Base-by-base conservation (phyloP, 2,113 vertebrate genomes). In the Herpailurus yagouaroundi region DNA sequence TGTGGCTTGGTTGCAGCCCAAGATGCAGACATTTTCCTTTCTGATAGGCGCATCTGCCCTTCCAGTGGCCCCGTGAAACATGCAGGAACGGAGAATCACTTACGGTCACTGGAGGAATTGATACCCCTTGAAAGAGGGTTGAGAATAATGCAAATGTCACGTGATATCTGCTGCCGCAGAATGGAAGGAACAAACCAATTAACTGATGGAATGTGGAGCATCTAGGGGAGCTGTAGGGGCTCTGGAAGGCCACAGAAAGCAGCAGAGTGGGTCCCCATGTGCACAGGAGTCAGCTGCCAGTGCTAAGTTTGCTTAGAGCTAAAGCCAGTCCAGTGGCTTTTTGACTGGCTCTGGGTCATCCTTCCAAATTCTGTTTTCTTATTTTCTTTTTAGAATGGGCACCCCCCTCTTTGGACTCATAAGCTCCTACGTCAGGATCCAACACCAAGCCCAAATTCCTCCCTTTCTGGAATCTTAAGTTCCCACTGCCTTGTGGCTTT, bases 161-260 rank as follows among this genome's bases (percentile, higher is more conserved):
- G 41, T 87, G 96, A n/a, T n/a, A 57, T 33, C 41, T 25, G 79
- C 79, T 71, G 7, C 14, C 92, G 52, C 89, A 89, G 83, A 79
- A 60, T 3, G 68, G 94, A 73, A 96, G 96, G 97, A 98, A 96
- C 95, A 96, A 96, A 74, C 94, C 94, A 98, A 97, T 98, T 96
- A 97, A 96, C 76, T 3, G 25, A 45, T 82, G 98, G 98, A 97
- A 98, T 97, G 97, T 91, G 93, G 88, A 77, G 71, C 91, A 81
- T 96, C 95, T 57, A 81, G 89, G 68, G 89, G 82, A 97, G n/a
- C 87, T 10, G 69, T 64, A n/a, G 95, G 94, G 94, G 76, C 60
- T 85, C n/a, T 7, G 45, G 29, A 3, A 50, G n/a, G 81, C 92
- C 95, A 69, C 80, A 87, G 64, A 88, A 96, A 90, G 68, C 63